These are phyloP conservation scores for Loripinus fragilis DNA, from an alignment of 2,888 invertebrate genomes.

Conservation along the genomic window DNA sequence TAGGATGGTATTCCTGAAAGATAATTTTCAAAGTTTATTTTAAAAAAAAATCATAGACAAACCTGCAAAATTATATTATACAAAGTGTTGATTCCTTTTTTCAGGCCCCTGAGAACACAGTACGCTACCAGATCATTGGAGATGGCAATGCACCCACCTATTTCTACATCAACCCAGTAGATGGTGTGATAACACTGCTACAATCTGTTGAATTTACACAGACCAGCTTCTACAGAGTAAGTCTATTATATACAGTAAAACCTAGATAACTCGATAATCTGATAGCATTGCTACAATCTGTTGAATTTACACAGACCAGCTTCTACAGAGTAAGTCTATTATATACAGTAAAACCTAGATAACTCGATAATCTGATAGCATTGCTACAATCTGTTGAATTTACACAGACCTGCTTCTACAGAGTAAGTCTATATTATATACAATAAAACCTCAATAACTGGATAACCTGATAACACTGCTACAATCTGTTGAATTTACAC, in stretches of 20 bases:
- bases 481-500: conserved; percentile 65
- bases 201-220: conserved; percentile 65
- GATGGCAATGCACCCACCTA: conserved; percentile 64
- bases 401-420: conserved; percentile 66
- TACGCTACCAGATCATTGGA: conserved; percentile 66
- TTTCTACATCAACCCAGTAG: conserved; percentile 75
- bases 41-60: no score
- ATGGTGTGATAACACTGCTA: conserved; percentile 70
- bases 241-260: no score
- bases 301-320: conserved; percentile 61
- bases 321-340: conserved; percentile 73
- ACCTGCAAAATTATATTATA: no score
- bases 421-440: no score
- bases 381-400: conserved; percentile 67
- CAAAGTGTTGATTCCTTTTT: conserved; percentile 32
- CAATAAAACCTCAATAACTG: no score
- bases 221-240: conserved; percentile 70
- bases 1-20: no score
- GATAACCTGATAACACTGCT: conserved; percentile 70
- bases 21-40: no score
- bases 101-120: conserved; percentile 72
- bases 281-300: conserved; percentile 69
- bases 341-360: no score
- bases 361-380: conserved; percentile 67
- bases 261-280: conserved; percentile 65